Conservation (phyloP, 1,140 invertebrate species). For the Meteorus sp. region DNA sequence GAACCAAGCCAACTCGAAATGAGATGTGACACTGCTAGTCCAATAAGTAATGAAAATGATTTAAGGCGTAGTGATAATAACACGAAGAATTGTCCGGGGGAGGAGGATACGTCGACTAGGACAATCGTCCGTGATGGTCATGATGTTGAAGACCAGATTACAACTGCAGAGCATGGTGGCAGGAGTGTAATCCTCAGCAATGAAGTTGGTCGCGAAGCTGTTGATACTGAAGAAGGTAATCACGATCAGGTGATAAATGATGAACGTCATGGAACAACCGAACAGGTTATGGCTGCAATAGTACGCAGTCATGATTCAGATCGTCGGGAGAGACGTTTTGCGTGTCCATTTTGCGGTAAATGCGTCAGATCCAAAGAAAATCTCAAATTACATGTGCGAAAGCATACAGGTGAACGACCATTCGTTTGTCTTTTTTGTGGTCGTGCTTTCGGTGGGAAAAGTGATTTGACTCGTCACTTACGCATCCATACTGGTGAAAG, state of each 20-base stretch:
- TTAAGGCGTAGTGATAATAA: neutral
- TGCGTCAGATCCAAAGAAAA: conserved; percentile 87
- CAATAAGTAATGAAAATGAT: conserved; percentile 12
- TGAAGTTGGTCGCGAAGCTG: conserved; percentile 14
- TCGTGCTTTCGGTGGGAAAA: conserved; percentile 83
- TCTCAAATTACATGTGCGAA: conserved; percentile 83
- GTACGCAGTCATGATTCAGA: conserved; percentile 44
- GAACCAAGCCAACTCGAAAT: conserved; percentile 64
- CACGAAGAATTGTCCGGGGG: conserved; percentile 26
- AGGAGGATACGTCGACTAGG: conserved; percentile 37
- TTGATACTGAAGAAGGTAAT: conserved; percentile 35
- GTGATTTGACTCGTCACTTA: conserved; percentile 81
- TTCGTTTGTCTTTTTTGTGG: conserved; percentile 87
- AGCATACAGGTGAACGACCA: conserved; percentile 84
- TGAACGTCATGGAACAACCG: conserved; percentile 39
- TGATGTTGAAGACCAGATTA: conserved; percentile 14
- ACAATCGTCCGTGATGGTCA: conserved; percentile 37
- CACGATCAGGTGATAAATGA: conserved; percentile 37
- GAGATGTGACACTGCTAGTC: conserved; percentile 42
- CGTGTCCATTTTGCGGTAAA: conserved; percentile 87
- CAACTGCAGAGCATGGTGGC: neutral
- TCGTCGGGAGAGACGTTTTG: conserved; percentile 65
- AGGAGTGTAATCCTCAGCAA: neutral
- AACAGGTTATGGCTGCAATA: conserved; percentile 37
- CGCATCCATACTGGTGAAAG: conserved; percentile 85